phyloP scores from a whole-genome alignment of 1,140 invertebrate species.

The Drosophila mojavensis region DNA sequence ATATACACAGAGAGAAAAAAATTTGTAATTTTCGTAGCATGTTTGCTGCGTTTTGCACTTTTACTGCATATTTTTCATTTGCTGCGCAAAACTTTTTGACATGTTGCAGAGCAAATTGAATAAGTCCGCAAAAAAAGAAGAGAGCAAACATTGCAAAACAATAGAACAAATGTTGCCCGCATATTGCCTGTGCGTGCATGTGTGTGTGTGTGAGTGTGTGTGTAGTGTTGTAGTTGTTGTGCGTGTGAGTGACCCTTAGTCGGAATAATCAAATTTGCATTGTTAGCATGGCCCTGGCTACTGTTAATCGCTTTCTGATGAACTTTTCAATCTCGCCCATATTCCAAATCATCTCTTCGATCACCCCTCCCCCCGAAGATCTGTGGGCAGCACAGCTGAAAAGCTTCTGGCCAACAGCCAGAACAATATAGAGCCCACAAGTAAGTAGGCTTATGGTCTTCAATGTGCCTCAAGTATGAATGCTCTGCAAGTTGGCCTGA shows the following conservation, averaged over 20 bases:
- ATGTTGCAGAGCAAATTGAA: constrained; percentile 81
- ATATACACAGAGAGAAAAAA: constrained; percentile 27
- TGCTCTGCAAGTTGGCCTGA: neutral
- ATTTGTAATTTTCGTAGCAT: constrained; percentile 75
- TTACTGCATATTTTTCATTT: constrained; percentile 78
- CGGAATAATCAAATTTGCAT: constrained; percentile 69
- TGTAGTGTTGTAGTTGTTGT: constrained; percentile 13
- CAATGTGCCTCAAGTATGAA: neutral
- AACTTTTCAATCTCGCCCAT: constrained; percentile 31
- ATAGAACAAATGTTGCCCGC: constrained; percentile 56
- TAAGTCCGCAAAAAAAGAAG: constrained; percentile 63
- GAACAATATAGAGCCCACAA: neutral
- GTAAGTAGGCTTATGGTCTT: constrained; percentile 8
- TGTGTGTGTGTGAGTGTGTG: neutral
- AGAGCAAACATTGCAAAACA: constrained; percentile 49
- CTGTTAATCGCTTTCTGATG: constrained; percentile 53
- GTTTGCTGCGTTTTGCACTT: constrained; percentile 82
- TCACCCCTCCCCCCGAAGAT: neutral
- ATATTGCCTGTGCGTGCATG: constrained; percentile 27
- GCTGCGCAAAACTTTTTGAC: constrained; percentile 76
- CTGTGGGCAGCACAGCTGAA: neutral
- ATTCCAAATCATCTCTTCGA: constrained; percentile 22
- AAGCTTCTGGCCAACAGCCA: neutral
- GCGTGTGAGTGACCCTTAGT: constrained; percentile 25
- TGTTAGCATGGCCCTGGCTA: constrained; percentile 13